These are phyloP conservation scores for Bugulina stolonifera DNA, from an alignment of 2,888 invertebrate genomes.

Conservation along the genomic window DNA sequence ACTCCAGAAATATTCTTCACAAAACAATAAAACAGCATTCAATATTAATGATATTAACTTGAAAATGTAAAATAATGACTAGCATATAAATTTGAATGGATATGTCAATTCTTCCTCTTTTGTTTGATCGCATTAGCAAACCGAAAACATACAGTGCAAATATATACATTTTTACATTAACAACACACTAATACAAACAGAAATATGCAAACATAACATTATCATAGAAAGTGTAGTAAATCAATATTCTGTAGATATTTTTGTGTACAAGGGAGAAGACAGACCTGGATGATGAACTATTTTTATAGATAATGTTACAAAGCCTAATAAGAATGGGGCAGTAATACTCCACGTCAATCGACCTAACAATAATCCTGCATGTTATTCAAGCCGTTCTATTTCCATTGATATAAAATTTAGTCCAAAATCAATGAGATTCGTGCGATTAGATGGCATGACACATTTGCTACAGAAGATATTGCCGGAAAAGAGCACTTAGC, in stretches of 20 bases:
- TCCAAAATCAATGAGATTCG: constrained; percentile 6
- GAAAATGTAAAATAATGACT: no score
- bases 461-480: background rate
- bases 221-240: background rate
- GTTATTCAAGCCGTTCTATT: background rate
- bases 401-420: background rate
- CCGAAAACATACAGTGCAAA: background rate
- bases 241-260: background rate
- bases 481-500: constrained; percentile 16
- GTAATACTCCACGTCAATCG: no score
- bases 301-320: background rate
- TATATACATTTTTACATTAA: background rate
- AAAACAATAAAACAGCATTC: no score
- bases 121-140: background rate
- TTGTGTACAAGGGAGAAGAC: background rate
- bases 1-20: no score
- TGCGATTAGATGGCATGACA: background rate
- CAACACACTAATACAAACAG: background rate
- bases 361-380: background rate
- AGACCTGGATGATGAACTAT: no score
- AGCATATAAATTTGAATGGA: no score
- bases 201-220: background rate
- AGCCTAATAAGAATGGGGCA: background rate
- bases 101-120: background rate
- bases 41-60: no score